These are phyloP conservation scores for Pachycephala philippinensis DNA, from an alignment of 2,113 vertebrate genomes.

Conservation along the genomic window DNA sequence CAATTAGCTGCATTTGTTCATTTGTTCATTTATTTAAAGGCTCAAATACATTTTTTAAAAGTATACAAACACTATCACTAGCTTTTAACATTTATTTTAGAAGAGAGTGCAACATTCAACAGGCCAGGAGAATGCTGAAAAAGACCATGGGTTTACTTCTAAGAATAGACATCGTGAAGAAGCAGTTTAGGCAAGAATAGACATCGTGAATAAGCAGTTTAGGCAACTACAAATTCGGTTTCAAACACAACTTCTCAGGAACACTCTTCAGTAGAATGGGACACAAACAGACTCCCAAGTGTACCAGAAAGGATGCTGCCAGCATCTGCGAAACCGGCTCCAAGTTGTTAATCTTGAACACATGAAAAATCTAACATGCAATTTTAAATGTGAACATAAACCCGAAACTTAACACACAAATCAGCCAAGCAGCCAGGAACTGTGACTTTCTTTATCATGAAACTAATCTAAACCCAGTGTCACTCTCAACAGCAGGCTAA, in stretches of 20 bases:
- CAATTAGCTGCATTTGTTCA: not conserved
- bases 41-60: too few relatives aligned
- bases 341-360: not conserved
- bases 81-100: not conserved
- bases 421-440: not conserved
- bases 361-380: not conserved
- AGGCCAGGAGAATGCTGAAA: not conserved
- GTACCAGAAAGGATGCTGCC: not conserved
- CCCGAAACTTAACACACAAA: not conserved
- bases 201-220: not conserved
- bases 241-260: not conserved
- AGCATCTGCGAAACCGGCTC: not conserved
- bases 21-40: too few relatives aligned
- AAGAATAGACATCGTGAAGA: not conserved
- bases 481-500: not conserved
- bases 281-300: not conserved
- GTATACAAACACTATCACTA: not conserved
- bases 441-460: not conserved
- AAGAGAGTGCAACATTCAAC: not conserved
- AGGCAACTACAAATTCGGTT: not conserved
- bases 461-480: not conserved
- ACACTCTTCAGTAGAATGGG: not conserved
- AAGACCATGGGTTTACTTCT: not conserved
- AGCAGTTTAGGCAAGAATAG: not conserved
- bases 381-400: not conserved